These are phyloP conservation scores for Temnothorax ravouxi DNA, from an alignment of 2,888 invertebrate species.

Conservation along the genomic window DNA sequence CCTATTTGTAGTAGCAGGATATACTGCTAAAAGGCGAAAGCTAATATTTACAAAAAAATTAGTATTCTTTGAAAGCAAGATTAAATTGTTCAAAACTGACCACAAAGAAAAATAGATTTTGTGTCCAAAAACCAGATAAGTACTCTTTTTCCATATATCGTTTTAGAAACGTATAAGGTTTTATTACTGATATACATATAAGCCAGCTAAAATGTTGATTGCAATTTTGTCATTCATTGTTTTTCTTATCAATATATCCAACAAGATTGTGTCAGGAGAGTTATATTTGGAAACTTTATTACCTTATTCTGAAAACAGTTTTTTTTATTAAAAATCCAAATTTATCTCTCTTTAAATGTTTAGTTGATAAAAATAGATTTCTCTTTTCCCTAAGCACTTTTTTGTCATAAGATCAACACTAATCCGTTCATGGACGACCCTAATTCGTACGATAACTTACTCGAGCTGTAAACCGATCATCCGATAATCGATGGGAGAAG, in stretches of 20 bases:
- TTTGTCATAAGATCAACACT: constrained; percentile 6
- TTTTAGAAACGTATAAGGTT: not conserved
- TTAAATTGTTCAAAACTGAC: not conserved
- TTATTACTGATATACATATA: not conserved
- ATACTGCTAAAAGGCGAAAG: not conserved
- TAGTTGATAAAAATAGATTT: not conserved
- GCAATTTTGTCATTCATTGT: not conserved
- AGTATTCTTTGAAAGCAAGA: not conserved
- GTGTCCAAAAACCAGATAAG: not conserved
- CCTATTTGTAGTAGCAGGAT: not conserved
- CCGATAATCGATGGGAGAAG: constrained; percentile 40
- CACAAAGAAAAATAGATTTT: not conserved
- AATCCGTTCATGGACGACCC: constrained; percentile 20
- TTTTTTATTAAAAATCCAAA: not conserved
- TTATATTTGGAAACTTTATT: not conserved
- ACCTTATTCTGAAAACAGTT: not conserved
- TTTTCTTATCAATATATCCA: not conserved
- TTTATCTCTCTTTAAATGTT: not conserved
- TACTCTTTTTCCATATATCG: not conserved
- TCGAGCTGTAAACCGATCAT: constrained; percentile 38
- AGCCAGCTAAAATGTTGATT: not conserved
- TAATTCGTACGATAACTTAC: constrained; percentile 40
- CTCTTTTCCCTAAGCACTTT: not conserved
- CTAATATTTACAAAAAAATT: not conserved
- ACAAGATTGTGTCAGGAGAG: not conserved